Evolutionary conservation across 2,888 invertebrate genomes (phyloP).

Genomic region (Aporophyla nigra): DNA sequence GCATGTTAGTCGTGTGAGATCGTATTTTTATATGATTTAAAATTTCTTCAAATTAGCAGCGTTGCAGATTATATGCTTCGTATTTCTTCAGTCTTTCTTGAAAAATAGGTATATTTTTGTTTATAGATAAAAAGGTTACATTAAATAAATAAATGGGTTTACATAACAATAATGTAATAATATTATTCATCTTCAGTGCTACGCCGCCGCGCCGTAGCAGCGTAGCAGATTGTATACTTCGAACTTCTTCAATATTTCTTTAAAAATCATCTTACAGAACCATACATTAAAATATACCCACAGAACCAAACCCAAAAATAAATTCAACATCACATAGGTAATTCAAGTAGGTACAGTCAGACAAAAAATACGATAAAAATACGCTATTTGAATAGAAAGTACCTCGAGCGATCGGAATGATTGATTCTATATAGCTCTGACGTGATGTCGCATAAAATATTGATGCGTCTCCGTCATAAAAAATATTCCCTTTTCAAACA

Average conservation of each 20-base stretch:
- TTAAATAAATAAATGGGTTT: no score
- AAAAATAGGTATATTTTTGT: no score
- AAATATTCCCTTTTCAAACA: slow-evolving; percentile 75
- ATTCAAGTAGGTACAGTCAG: slow-evolving; percentile 49
- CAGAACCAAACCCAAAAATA: slow-evolving; percentile 37
- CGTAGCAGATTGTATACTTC: not conserved
- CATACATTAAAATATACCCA: not conserved
- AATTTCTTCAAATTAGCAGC: no score
- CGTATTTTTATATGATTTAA: not conserved
- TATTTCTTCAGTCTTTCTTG: no score
- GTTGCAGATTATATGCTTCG: no score
- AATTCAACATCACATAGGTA: slow-evolving; percentile 65
- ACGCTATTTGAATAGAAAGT: slow-evolving; percentile 81
- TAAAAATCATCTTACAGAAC: not conserved
- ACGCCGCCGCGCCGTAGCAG: not conserved
- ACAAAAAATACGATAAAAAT: slow-evolving; percentile 73
- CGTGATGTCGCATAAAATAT: slow-evolving; percentile 76
- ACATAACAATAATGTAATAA: no score
- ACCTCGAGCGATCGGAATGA: slow-evolving; percentile 73
- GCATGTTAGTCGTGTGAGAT: not conserved
- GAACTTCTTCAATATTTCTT: not conserved
- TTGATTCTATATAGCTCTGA: slow-evolving; percentile 75
- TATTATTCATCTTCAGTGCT: not conserved
- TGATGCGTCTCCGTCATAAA: slow-evolving; percentile 78
- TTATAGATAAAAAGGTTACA: no score